phyloP scores from a whole-genome alignment of 2,888 invertebrate species.

The Drosophila parthenogenetica region DNA sequence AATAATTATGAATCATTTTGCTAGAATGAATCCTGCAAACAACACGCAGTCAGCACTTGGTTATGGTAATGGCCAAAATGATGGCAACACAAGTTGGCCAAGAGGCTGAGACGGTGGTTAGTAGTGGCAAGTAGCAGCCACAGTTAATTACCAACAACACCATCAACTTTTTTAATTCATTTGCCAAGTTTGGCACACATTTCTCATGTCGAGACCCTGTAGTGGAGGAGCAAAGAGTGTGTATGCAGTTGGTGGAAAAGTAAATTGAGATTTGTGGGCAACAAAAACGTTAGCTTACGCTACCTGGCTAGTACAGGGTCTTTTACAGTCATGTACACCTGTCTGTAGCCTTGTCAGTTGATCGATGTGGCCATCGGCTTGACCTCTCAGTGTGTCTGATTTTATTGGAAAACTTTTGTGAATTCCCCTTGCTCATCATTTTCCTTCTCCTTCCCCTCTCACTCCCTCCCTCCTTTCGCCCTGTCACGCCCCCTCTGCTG shows the following conservation, averaged over 20 bases:
- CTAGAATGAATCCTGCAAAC: conserved; percentile 32
- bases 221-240: not conserved
- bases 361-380: conserved; percentile 74
- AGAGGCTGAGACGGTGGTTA: conserved; percentile 2
- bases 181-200: conserved; percentile 62
- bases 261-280: too few relatives aligned
- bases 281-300: too few relatives aligned
- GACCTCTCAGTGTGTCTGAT: conserved; percentile 73
- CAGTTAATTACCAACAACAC: conserved; percentile 71
- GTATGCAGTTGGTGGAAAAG: not conserved
- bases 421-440: not conserved
- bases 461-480: not conserved
- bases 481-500: not conserved
- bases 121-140: conserved; percentile 22
- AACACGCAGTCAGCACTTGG: conserved; percentile 11
- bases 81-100: not conserved
- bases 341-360: conserved; percentile 35
- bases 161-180: conserved; percentile 77
- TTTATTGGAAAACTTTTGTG: conserved; percentile 78
- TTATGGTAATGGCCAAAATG: conserved; percentile 14
- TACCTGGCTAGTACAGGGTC: not conserved
- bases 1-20: conserved; percentile 78
- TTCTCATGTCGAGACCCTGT: conserved; percentile 3
- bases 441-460: not conserved
- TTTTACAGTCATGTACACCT: not conserved